A percentile compares a stretch with the other conserved stretches of the same genome.
phyloP scores from a whole-genome alignment of 2,888 invertebrate species.

The Amaurobius ferox region DNA sequence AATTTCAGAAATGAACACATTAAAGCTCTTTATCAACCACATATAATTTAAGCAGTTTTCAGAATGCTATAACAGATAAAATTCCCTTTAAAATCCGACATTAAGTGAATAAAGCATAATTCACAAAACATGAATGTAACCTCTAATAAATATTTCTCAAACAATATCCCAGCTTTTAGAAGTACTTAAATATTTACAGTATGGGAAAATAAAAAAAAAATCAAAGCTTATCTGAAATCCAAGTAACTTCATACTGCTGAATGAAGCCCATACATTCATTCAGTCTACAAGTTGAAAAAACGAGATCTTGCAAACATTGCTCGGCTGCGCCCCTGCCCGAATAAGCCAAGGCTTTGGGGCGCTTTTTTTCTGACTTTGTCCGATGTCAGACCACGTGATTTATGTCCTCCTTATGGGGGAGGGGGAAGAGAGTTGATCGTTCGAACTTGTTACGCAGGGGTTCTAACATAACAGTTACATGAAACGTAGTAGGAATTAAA shows the following conservation, averaged over 20 bases:
- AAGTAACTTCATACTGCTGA: neutral
- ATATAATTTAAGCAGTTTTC: too few relatives aligned
- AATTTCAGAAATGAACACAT: too few relatives aligned
- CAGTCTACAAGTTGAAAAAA: conserved; percentile 43
- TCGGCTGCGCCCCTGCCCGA: neutral
- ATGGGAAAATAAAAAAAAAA: neutral
- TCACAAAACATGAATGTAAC: too few relatives aligned
- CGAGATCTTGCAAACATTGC: conserved; percentile 10
- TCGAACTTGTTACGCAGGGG: conserved; percentile 51
- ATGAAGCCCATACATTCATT: neutral
- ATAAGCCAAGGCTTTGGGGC: conserved; percentile 21
- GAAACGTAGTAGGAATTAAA: conserved; percentile 23
- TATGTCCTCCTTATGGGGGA: conserved; percentile 43
- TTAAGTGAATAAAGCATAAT: too few relatives aligned
- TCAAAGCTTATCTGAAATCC: neutral
- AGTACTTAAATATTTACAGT: neutral
- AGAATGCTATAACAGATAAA: too few relatives aligned
- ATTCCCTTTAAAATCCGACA: too few relatives aligned
- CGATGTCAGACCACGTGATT: conserved; percentile 69
- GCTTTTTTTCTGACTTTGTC: conserved; percentile 38
- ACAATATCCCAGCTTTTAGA: neutral
- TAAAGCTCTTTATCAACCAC: too few relatives aligned
- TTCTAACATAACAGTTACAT: conserved; percentile 50
- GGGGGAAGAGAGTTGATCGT: conserved; percentile 19
- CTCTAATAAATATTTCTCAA: neutral